phyloP scores from a whole-genome alignment of 2,113 vertebrate genomes.

The Felis chaus region DNA sequence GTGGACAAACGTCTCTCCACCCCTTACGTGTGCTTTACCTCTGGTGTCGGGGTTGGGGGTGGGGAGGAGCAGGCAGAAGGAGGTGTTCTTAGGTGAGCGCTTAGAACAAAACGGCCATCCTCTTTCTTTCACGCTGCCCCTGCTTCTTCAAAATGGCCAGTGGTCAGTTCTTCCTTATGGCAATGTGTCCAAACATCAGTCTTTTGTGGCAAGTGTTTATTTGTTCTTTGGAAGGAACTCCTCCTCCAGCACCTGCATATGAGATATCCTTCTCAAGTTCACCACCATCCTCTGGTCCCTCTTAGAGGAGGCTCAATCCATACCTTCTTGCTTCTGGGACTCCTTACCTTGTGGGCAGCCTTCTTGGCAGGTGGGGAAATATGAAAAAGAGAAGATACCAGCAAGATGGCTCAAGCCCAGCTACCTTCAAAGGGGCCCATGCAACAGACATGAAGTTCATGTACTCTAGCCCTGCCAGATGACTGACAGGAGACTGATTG shows the following conservation, averaged over 20 bases:
- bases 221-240: neutral
- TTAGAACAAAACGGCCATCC: neutral
- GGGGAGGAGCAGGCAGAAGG: no score
- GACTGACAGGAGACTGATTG: neutral
- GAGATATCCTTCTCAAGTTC: neutral
- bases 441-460: neutral
- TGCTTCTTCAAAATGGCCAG: neutral
- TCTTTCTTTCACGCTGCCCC: neutral
- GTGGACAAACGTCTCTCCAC: fast-evolving
- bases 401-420: neutral
- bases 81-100: neutral
- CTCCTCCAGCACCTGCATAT: neutral
- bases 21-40: neutral
- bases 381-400: neutral
- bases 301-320: neutral
- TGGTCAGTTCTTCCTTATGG: neutral
- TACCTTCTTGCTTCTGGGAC: neutral
- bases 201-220: neutral
- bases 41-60: neutral
- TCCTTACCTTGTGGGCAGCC: neutral
- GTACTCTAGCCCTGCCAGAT: neutral
- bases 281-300: neutral
- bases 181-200: neutral
- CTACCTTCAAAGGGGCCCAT: neutral
- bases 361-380: neutral